A percentile compares a stretch with the other conserved stretches of the same genome.
Evolutionary conservation across 2,888 invertebrate species (phyloP).

Genomic region (Agrochola lota): DNA sequence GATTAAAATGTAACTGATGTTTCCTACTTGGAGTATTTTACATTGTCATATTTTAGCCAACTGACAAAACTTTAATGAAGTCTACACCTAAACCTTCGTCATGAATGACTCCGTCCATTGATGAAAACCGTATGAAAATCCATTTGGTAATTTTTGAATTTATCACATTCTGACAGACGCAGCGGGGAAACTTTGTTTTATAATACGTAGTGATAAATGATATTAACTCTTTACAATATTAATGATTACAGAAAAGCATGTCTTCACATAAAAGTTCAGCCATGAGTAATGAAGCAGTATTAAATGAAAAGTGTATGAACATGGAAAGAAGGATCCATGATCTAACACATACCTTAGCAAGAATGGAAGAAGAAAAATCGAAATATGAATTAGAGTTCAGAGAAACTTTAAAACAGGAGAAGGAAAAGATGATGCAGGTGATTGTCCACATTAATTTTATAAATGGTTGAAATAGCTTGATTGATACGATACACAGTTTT

Average conservation of each 20-base stretch:
- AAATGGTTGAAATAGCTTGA: not conserved
- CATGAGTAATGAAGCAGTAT: constrained; percentile 83
- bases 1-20: no score
- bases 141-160: no score
- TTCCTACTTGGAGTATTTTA: no score
- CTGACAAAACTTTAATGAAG: no score
- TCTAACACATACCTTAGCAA: constrained; percentile 78
- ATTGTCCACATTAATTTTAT: not conserved
- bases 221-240: not conserved
- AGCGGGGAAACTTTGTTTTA: no score
- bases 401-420: constrained; percentile 83
- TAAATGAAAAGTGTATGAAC: constrained; percentile 84
- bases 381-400: constrained; percentile 82
- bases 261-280: constrained; percentile 79
- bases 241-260: constrained; percentile 77
- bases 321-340: constrained; percentile 85
- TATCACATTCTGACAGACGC: no score
- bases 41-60: no score
- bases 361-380: constrained; percentile 85
- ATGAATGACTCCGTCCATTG: no score
- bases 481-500: not conserved
- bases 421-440: constrained; percentile 83
- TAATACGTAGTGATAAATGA: no score
- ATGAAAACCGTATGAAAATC: no score
- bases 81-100: no score